These are phyloP conservation scores for Dendrocincla tyrannina DNA, from an alignment of 2,797 vertebrate genomes.

Conservation along the genomic window DNA sequence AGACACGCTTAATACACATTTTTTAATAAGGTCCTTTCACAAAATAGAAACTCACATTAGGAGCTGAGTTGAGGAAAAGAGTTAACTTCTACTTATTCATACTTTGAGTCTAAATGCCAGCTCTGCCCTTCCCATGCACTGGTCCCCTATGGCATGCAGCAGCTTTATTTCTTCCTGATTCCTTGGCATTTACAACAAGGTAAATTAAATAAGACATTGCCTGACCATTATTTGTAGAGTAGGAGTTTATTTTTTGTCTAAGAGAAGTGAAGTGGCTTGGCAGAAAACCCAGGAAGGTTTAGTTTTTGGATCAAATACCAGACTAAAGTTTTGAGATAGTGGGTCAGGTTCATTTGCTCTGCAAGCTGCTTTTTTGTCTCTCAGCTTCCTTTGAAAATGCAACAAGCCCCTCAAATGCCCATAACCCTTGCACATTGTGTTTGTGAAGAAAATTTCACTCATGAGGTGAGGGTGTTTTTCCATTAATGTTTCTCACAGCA, in stretches of 20 bases:
- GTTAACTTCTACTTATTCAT: background rate
- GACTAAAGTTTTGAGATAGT: background rate
- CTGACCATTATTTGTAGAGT: conserved; percentile 7
- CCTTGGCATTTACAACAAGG: conserved; percentile 20
- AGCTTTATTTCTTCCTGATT: background rate
- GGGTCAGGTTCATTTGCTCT: background rate
- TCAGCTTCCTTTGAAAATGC: conserved; percentile 16
- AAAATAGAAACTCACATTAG: background rate
- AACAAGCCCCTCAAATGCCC: background rate
- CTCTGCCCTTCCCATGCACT: background rate
- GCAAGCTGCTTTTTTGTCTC: background rate
- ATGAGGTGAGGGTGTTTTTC: background rate
- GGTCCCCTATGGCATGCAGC: background rate
- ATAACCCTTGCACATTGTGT: background rate
- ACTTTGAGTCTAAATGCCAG: background rate
- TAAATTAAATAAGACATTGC: conserved; percentile 40
- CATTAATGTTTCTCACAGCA: background rate
- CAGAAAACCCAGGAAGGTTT: conserved; percentile 12
- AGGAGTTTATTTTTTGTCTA: background rate
- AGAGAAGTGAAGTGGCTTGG: background rate
- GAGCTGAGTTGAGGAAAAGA: background rate
- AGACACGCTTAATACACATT: background rate
- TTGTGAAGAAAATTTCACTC: background rate
- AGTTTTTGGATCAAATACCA: background rate
- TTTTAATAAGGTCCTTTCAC: background rate